Percentiles rank a stretch among this genome's conserved stretches.
Conservation (phyloP, 2,113 vertebrate species). For the Ameiurus melas region DNA sequence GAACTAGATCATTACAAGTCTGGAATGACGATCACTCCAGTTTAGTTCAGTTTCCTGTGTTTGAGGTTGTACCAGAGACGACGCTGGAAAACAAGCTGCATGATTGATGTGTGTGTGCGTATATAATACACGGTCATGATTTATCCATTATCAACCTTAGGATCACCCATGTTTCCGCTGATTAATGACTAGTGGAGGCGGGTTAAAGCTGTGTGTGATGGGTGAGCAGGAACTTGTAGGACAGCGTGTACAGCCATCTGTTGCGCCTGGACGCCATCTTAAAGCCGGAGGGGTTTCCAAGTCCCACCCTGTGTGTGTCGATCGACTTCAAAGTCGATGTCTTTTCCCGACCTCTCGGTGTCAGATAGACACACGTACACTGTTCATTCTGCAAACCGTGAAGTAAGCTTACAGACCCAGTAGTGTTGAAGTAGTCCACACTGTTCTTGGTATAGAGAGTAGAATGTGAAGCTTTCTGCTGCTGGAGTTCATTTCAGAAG, state of each 20-base stretch:
- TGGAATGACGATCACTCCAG: neutral
- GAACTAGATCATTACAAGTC: neutral
- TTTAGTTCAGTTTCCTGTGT: neutral
- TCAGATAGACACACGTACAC: neutral
- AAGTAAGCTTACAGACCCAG: neutral
- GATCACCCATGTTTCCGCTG: neutral
- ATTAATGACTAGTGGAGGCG: neutral
- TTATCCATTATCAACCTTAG: neutral
- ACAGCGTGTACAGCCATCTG: constrained; percentile 44
- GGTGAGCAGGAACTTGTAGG: neutral
- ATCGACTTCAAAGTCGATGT: neutral
- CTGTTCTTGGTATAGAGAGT: neutral
- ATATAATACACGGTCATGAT: too few relatives aligned
- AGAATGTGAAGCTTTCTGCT: neutral
- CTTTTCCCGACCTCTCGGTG: neutral
- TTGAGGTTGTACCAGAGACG: neutral
- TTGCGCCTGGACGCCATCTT: constrained; percentile 52
- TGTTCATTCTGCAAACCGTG: neutral
- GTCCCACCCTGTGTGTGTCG: neutral
- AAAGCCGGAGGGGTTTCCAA: neutral
- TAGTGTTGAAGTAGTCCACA: neutral
- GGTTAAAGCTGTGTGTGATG: too few relatives aligned
- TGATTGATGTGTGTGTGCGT: neutral
- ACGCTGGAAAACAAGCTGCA: neutral
- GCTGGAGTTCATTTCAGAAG: neutral